Evolutionary conservation across 2,113 vertebrate species (phyloP).

Genomic region (Psittacula cyanocephala): DNA sequence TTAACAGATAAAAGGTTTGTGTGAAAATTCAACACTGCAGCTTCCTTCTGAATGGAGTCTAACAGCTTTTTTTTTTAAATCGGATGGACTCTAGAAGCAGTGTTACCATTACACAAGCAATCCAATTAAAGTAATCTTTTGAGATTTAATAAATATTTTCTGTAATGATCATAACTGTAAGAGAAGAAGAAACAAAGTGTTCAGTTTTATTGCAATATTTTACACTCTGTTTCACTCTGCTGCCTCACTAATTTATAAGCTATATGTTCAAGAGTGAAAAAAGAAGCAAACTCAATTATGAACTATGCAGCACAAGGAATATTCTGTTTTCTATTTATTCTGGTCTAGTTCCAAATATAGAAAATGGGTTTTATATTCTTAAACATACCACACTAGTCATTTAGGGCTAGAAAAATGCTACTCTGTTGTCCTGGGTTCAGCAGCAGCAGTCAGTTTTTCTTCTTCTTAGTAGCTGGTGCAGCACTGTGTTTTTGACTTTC

Average conservation of each 20-base stretch:
- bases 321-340: constrained; percentile 29
- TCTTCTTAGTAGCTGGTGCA: too few relatives aligned
- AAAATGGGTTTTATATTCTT: background rate
- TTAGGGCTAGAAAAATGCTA: background rate
- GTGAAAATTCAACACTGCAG: background rate
- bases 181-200: constrained; percentile 9
- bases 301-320: background rate
- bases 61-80: background rate
- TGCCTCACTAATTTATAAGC: constrained; percentile 43
- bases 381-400: background rate
- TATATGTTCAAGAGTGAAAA: background rate
- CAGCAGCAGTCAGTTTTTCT: too few relatives aligned
- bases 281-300: constrained; percentile 35
- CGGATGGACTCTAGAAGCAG: background rate
- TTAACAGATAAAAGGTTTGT: background rate
- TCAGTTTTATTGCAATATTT: constrained; percentile 39
- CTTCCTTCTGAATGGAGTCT: background rate
- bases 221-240: constrained; percentile 41
- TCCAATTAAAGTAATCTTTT: constrained; percentile 53
- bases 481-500: too few relatives aligned
- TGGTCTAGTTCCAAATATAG: background rate
- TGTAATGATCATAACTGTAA: constrained; percentile 38
- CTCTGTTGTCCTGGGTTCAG: too few relatives aligned
- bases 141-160: constrained; percentile 62
- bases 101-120: constrained; percentile 32